A percentile compares a stretch with the other conserved stretches of the same genome.
Conservation (phyloP, 2,888 invertebrate species). For the Ferdinandea cuprea region DNA sequence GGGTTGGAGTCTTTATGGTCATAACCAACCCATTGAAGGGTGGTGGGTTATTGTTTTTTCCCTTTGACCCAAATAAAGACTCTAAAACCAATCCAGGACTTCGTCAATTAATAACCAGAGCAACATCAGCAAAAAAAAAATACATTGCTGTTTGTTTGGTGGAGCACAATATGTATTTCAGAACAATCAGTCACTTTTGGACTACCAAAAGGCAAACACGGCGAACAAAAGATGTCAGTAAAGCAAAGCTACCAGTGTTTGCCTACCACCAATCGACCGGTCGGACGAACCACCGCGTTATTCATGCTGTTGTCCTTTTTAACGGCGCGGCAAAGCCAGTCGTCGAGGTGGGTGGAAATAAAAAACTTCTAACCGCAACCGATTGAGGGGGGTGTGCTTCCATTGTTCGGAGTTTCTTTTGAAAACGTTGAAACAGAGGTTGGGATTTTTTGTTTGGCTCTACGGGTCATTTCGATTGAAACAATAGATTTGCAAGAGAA, state of each 20-base stretch:
- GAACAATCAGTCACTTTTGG: slow-evolving; percentile 18
- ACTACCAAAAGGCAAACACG: slow-evolving; percentile 5
- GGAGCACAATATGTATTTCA: slow-evolving; percentile 21
- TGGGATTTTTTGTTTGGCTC: slow-evolving; percentile 11
- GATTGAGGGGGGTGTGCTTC: slow-evolving; percentile 25
- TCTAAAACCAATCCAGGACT: slow-evolving; percentile 4
- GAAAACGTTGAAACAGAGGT: slow-evolving; percentile 15
- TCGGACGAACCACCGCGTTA: background rate
- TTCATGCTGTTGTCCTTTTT: slow-evolving; percentile 12
- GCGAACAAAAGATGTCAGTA: slow-evolving; percentile 27
- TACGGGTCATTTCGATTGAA: slow-evolving; percentile 21
- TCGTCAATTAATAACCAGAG: slow-evolving; percentile 7
- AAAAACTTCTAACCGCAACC: slow-evolving; percentile 20
- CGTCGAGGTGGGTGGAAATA: background rate
- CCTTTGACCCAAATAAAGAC: slow-evolving; percentile 17
- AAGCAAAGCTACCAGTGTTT: slow-evolving; percentile 4
- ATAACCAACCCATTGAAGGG: too few species aligned
- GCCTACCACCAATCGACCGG: too few species aligned
- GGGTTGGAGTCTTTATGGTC: background rate
- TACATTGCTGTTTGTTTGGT: slow-evolving; percentile 2
- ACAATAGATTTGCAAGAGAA: slow-evolving; percentile 30
- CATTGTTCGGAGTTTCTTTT: slow-evolving; percentile 55
- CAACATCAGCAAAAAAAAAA: background rate
- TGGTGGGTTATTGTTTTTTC: too few species aligned
- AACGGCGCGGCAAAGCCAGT: background rate